Percentiles rank a stretch among this genome's conserved stretches.
Evolutionary conservation across 1,140 invertebrate species (phyloP).

Genomic region (Apocrypta bakeri): DNA sequence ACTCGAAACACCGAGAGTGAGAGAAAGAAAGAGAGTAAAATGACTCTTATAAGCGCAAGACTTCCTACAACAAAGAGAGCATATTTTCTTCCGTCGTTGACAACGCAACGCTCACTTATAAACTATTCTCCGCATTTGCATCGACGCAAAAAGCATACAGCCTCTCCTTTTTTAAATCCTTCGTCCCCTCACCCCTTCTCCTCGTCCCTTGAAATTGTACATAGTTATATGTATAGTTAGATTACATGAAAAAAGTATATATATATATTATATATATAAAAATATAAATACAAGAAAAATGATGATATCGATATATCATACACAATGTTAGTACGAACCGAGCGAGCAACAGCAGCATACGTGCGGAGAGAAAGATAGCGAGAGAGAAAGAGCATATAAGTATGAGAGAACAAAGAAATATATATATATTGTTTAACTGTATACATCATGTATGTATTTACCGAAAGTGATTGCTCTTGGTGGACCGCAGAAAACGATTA

Average conservation of each 20-base stretch:
- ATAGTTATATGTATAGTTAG: slow-evolving; percentile 75
- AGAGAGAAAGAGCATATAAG: slow-evolving; percentile 32
- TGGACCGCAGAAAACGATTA: slow-evolving; percentile 16
- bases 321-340: slow-evolving; percentile 60
- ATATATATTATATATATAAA: slow-evolving; percentile 57
- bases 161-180: slow-evolving; percentile 46
- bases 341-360: slow-evolving; percentile 20
- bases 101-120: neutral
- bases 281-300: slow-evolving; percentile 50
- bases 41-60: neutral
- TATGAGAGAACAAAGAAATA: slow-evolving; percentile 18
- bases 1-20: neutral
- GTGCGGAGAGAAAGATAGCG: slow-evolving; percentile 33
- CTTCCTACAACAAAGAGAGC: neutral
- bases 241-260: slow-evolving; percentile 66
- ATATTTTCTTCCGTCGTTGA: slow-evolving; percentile 12
- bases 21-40: slow-evolving; percentile 13
- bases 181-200: slow-evolving; percentile 13
- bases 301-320: slow-evolving; percentile 57
- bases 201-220: slow-evolving; percentile 65
- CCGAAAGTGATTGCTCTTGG: neutral
- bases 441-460: slow-evolving; percentile 20
- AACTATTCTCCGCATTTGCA: slow-evolving; percentile 24
- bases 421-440: slow-evolving; percentile 26
- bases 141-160: slow-evolving; percentile 19